Conservation (phyloP, 2,888 invertebrate genomes). For the Schrankia costaestrigalis region DNA sequence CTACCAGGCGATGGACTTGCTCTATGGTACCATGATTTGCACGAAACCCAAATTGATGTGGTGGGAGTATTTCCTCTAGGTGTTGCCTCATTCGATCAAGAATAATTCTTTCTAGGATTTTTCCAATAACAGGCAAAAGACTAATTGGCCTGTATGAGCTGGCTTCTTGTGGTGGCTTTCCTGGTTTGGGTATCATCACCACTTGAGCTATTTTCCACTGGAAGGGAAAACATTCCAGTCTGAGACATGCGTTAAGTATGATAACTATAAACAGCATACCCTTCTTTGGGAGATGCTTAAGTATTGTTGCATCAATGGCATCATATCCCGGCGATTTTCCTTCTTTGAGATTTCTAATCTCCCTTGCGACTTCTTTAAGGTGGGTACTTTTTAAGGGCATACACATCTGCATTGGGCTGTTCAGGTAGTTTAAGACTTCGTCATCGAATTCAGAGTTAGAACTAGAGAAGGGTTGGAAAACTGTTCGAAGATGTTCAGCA, state of each 20-base stretch:
- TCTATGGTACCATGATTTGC: constrained; percentile 1
- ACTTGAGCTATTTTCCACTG: constrained; percentile 2
- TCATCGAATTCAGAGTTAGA: not conserved
- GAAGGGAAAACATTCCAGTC: not conserved
- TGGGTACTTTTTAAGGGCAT: not conserved
- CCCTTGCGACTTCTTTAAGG: not conserved
- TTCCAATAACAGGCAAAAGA: constrained; percentile 3
- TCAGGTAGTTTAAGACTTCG: not conserved
- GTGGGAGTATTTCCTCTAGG: not conserved
- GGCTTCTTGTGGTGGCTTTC: not conserved
- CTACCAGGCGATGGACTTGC: constrained; percentile 1
- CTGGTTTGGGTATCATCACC: constrained; percentile 3
- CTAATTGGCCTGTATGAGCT: constrained; percentile 5
- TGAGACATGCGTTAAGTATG: not conserved
- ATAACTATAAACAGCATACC: not conserved
- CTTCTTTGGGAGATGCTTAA: not conserved
- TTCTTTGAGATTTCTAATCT: not conserved
- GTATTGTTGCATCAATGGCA: not conserved
- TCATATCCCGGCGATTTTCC: not conserved
- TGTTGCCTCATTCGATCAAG: constrained; percentile 1
- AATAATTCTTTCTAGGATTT: constrained; percentile 2
- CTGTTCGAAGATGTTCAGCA: not conserved
- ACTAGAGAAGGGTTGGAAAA: not conserved
- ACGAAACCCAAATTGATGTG: constrained; percentile 6
- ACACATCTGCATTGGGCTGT: not conserved